A percentile compares a stretch with the other conserved stretches of the same genome.
Conservation (phyloP, 2,113 vertebrate genomes). For the Tamias sibiricus region DNA sequence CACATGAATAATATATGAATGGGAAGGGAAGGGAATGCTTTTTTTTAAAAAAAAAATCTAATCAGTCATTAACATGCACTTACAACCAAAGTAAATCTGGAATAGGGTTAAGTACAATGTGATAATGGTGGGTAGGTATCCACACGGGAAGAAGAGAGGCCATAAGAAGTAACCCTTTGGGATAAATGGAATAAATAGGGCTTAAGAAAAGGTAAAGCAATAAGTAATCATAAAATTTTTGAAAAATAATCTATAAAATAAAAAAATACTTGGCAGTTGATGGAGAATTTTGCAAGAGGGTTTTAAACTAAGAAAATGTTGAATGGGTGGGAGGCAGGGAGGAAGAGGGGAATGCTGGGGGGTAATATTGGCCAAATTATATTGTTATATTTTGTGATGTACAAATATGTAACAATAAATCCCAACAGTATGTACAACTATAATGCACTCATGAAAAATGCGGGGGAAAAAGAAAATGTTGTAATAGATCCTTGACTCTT, state of each 20-base stretch:
- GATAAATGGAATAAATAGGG: background rate
- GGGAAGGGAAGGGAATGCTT: background rate
- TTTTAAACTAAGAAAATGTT: constrained; percentile 15
- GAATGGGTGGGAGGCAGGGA: too few relatives aligned
- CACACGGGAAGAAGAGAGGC: background rate
- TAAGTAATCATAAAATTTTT: background rate
- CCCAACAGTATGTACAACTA: too few relatives aligned
- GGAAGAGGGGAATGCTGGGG: too few relatives aligned
- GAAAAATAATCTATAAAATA: background rate
- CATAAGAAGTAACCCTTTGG: background rate
- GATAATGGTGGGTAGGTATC: background rate
- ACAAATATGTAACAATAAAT: too few relatives aligned
- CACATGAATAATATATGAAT: background rate
- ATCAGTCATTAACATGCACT: background rate
- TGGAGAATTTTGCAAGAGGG: background rate
- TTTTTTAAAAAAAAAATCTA: background rate
- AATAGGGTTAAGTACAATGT: background rate
- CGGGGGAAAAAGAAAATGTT: background rate
- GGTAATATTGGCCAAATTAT: too few relatives aligned
- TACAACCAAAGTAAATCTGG: background rate
- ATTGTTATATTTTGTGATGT: too few relatives aligned
- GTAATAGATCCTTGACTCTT: background rate
- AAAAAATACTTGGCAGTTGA: background rate
- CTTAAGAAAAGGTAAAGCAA: background rate
- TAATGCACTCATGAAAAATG: too few relatives aligned